Conservation (phyloP, 2,797 vertebrate species). For the Columba guinea region DNA sequence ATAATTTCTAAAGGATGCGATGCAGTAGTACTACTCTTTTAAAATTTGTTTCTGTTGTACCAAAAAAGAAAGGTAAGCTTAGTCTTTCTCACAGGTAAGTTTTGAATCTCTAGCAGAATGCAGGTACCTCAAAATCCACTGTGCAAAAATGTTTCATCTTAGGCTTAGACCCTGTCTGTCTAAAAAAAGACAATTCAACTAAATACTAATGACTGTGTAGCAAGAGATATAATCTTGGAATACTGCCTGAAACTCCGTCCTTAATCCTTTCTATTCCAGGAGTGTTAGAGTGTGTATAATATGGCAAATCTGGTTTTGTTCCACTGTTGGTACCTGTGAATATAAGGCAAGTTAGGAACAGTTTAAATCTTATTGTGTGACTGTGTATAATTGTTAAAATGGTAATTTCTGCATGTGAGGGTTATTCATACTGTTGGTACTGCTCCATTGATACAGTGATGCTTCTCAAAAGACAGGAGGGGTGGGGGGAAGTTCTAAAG, state of each 20-base stretch:
- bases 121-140: not conserved
- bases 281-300: not conserved
- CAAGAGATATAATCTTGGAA: not conserved
- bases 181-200: not conserved
- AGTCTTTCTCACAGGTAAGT: not conserved
- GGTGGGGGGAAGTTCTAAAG: rapidly evolving
- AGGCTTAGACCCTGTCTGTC: not conserved
- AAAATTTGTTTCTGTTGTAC: not conserved
- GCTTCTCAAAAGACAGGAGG: not conserved
- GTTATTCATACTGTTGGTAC: not conserved
- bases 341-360: not conserved
- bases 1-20: not conserved
- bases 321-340: not conserved
- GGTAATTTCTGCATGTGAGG: not conserved
- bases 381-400: not conserved
- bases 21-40: not conserved
- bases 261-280: not conserved
- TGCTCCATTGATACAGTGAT: not conserved
- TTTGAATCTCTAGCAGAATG: not conserved
- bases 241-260: not conserved
- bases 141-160: not conserved
- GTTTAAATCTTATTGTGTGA: not conserved
- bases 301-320: not conserved
- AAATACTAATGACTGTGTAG: not conserved
- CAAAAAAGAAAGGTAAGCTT: not conserved